Evolutionary conservation across 2,797 vertebrate genomes (phyloP).

Genomic region (Alcedo atthis): DNA sequence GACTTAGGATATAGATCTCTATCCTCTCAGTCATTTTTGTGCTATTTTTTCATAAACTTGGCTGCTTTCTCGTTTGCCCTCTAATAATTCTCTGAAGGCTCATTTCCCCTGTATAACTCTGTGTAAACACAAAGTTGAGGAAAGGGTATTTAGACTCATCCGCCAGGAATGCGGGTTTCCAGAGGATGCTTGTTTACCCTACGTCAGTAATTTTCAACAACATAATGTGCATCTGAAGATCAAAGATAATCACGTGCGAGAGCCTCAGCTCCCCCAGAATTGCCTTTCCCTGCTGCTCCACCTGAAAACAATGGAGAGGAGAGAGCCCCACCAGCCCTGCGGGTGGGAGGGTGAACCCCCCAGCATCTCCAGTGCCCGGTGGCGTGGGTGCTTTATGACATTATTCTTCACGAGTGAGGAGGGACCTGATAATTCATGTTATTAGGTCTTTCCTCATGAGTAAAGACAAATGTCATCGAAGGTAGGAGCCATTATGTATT

Average conservation of each 20-base stretch:
- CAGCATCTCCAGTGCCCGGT: constrained; percentile 1
- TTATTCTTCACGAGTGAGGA: constrained; percentile 73
- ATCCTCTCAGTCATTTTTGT: constrained; percentile 67
- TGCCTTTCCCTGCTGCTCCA: neutral
- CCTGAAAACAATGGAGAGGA: neutral
- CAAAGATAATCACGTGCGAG: neutral
- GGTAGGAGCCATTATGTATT: constrained; percentile 44
- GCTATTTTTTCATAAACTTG: constrained; percentile 75
- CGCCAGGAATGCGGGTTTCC: constrained; percentile 64
- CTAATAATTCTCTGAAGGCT: constrained; percentile 64
- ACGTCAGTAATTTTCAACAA: constrained; percentile 71
- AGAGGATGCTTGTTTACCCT: constrained; percentile 75
- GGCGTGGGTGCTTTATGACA: constrained; percentile 36
- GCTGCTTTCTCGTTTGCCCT: constrained; percentile 67
- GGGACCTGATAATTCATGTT: constrained; percentile 69
- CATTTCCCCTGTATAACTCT: constrained; percentile 74
- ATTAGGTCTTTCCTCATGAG: constrained; percentile 65
- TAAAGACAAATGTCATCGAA: constrained; percentile 72
- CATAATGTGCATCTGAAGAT: constrained; percentile 69
- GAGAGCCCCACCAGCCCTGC: neutral
- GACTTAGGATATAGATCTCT: constrained; percentile 72
- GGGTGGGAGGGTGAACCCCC: constrained; percentile 37
- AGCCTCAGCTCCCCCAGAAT: constrained; percentile 1
- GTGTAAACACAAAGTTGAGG: constrained; percentile 77
- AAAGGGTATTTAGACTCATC: constrained; percentile 62